Percentiles rank a stretch among this genome's conserved stretches.
phyloP scores from a whole-genome alignment of 2,797 vertebrate species.

The Semotilus atromaculatus region DNA sequence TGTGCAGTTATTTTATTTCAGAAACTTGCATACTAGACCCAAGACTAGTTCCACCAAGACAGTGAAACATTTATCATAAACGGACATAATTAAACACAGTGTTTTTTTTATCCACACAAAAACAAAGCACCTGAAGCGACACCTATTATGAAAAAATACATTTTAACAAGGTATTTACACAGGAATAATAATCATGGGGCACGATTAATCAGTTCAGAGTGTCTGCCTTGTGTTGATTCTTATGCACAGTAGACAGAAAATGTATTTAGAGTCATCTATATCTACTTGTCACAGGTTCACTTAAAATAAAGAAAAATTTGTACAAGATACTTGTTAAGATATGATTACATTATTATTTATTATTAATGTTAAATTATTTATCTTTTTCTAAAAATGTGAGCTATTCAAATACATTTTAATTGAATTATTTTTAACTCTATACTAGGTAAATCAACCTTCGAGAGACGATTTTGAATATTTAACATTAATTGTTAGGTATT shows the following conservation, averaged over 20 bases:
- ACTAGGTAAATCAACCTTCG: too few relatives aligned
- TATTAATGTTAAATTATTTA: too few relatives aligned
- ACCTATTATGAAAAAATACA: not conserved
- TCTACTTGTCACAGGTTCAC: too few relatives aligned
- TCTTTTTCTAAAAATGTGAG: not conserved
- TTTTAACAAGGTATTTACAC: not conserved
- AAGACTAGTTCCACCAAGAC: not conserved
- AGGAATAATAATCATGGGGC: not conserved
- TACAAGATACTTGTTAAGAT: too few relatives aligned
- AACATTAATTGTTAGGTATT: too few relatives aligned
- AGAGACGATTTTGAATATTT: too few relatives aligned
- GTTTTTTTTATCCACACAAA: not conserved
- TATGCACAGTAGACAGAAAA: too few relatives aligned
- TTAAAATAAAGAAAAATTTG: too few relatives aligned
- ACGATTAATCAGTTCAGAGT: not conserved
- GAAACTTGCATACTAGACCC: not conserved
- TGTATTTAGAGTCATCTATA: too few relatives aligned
- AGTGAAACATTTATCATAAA: not conserved
- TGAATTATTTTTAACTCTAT: too few relatives aligned
- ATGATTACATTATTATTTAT: too few relatives aligned
- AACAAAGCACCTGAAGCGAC: not conserved
- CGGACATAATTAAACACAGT: not conserved
- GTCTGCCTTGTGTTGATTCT: not conserved
- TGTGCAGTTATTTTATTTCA: not conserved
- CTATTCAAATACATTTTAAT: not conserved